Conservation (phyloP, 2,113 vertebrate species). For the Odontesthes bonariensis region DNA sequence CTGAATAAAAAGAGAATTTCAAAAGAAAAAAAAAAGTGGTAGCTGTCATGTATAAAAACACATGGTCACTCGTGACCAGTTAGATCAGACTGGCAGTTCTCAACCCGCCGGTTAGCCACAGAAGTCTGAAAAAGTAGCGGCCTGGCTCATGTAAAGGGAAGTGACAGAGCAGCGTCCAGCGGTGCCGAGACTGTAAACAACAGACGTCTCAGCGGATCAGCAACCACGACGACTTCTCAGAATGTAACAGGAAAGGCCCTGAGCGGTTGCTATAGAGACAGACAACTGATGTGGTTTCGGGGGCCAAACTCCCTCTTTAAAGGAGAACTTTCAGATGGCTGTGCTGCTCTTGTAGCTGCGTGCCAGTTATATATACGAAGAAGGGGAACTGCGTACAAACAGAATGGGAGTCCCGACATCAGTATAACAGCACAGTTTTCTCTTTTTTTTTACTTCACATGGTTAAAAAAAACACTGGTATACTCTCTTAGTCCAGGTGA, state of each 20-base stretch:
- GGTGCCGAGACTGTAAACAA: neutral
- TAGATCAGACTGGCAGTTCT: no score
- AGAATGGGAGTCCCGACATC: no score
- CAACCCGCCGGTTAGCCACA: neutral
- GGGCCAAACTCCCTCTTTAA: neutral
- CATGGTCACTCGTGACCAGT: no score
- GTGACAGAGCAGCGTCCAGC: neutral
- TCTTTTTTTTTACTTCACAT: no score
- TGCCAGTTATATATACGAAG: no score
- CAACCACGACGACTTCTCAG: constrained; percentile 1
- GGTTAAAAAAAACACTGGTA: no score
- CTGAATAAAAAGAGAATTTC: no score
- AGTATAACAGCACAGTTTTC: no score
- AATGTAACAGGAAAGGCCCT: constrained; percentile 31
- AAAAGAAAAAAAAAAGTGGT: no score
- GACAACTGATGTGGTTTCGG: constrained; percentile 28
- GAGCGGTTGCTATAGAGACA: constrained; percentile 18
- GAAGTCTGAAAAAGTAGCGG: neutral
- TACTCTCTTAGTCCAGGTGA: no score
- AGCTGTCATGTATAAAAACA: neutral
- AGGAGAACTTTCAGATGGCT: neutral
- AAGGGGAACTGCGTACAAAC: no score
- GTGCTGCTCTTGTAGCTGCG: no score
- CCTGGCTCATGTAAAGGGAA: neutral
- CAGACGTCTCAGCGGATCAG: neutral